phyloP scores from a whole-genome alignment of 2,888 invertebrate species.

The Drosophila neotestacea region DNA sequence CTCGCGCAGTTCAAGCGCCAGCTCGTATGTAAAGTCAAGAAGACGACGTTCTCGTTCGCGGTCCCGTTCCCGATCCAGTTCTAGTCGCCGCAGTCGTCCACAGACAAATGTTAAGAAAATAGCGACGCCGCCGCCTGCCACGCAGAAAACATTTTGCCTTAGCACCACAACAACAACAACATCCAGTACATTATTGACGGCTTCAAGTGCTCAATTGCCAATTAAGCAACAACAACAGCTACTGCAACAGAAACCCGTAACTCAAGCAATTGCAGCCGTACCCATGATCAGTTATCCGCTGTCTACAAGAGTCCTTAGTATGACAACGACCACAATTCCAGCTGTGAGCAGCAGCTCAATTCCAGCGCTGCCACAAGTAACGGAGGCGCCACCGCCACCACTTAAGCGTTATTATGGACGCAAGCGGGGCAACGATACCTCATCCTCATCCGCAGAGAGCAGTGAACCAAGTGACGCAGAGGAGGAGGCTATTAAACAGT shows the following conservation, averaged over 20 bases:
- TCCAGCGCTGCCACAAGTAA: slow-evolving; percentile 64
- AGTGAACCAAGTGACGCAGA: slow-evolving; percentile 74
- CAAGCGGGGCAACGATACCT: slow-evolving; percentile 86
- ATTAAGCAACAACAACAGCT: slow-evolving; percentile 31
- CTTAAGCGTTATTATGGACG: slow-evolving; percentile 87
- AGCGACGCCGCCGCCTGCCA: slow-evolving; percentile 29
- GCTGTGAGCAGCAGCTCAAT: slow-evolving; percentile 24
- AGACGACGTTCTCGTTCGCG: slow-evolving; percentile 53
- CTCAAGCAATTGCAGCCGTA: slow-evolving; percentile 25
- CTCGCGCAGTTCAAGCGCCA: slow-evolving; percentile 66
- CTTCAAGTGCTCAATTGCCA: slow-evolving; percentile 26
- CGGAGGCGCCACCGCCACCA: slow-evolving; percentile 84
- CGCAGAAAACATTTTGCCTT: slow-evolving; percentile 46
- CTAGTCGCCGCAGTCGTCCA: slow-evolving; percentile 30
- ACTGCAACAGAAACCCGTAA: slow-evolving; percentile 5
- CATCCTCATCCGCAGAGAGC: slow-evolving; percentile 81
- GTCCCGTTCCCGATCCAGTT: slow-evolving; percentile 41
- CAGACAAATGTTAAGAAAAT: slow-evolving; percentile 28
- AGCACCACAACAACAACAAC: slow-evolving; percentile 60
- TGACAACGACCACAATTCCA: slow-evolving; percentile 40
- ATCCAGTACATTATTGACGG: slow-evolving; percentile 54
- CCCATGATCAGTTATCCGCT: slow-evolving; percentile 78
- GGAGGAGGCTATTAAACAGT: slow-evolving; percentile 38
- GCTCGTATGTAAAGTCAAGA: slow-evolving; percentile 53
- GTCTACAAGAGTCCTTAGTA: slow-evolving; percentile 52